Percentiles rank a stretch among this genome's conserved stretches.
Conservation (phyloP, 2,888 invertebrate species). For the Drosophila helvetica region DNA sequence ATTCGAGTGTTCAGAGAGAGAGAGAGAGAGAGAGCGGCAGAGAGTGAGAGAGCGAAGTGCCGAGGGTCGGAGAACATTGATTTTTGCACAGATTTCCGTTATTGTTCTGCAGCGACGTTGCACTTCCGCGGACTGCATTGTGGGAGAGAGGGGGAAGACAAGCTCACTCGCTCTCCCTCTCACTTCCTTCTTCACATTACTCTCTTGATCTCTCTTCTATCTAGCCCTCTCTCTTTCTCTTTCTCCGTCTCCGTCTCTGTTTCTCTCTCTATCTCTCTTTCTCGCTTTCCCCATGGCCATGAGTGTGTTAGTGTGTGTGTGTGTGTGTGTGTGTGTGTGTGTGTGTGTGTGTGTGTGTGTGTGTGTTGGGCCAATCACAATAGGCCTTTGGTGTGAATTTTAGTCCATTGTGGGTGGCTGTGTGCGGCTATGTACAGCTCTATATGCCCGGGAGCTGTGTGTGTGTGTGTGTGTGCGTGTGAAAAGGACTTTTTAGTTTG, state of each 20-base stretch:
- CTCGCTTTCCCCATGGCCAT: neutral
- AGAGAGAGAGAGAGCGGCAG: conserved; percentile 4
- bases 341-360: conserved; percentile 40
- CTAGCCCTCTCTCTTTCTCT: neutral
- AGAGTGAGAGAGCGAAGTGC: neutral
- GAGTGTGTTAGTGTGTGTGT: neutral
- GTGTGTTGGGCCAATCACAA: conserved; percentile 83
- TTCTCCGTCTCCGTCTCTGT: neutral
- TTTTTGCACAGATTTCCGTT: conserved; percentile 66
- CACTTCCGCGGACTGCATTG: conserved; percentile 67
- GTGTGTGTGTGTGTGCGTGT: conserved; percentile 33
- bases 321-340: neutral
- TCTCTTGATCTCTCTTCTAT: neutral
- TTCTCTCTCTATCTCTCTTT: neutral
- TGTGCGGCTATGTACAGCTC: conserved; percentile 43
- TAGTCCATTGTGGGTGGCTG: conserved; percentile 65
- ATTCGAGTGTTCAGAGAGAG: conserved; percentile 45
- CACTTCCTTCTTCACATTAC: no score
- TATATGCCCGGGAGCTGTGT: conserved; percentile 35
- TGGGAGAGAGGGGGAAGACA: conserved; percentile 44
- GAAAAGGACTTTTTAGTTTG: conserved; percentile 72
- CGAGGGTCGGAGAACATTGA: conserved; percentile 34
- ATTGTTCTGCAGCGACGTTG: conserved; percentile 74
- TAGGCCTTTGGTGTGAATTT: conserved; percentile 82
- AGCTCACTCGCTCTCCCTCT: conserved; percentile 24